Conservation (phyloP, 2,113 vertebrate species). For the Neodontobutis hainanensis region DNA sequence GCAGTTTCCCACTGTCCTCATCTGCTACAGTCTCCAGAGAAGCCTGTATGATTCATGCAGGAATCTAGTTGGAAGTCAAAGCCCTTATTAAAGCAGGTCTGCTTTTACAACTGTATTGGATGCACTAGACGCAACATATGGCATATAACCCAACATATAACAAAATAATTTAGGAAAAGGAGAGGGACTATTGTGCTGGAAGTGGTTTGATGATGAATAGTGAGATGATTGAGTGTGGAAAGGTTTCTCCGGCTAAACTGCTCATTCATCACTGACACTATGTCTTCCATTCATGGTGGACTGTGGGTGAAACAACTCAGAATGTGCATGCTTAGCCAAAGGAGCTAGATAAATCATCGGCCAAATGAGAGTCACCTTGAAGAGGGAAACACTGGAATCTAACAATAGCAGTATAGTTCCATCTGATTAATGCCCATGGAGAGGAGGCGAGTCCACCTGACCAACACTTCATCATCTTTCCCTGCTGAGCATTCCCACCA, state of each 20-base stretch:
- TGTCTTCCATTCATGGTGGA: conserved; percentile 7
- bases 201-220: conserved; percentile 4
- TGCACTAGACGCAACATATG: not conserved
- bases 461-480: conserved; percentile 47
- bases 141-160: no score
- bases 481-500: not conserved
- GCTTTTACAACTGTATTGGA: not conserved
- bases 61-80: conserved; percentile 28
- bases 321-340: not conserved
- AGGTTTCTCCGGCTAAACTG: conserved; percentile 21
- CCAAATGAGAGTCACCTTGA: conserved; percentile 38
- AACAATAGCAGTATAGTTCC: conserved; percentile 47
- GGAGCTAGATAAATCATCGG: conserved; percentile 37
- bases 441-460: conserved; percentile 43
- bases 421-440: conserved; percentile 54
- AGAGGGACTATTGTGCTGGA: not conserved
- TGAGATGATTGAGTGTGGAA: conserved; percentile 12
- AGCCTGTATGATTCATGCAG: conserved; percentile 39
- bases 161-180: not conserved
- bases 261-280: conserved; percentile 47
- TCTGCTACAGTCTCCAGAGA: conserved; percentile 32
- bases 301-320: conserved; percentile 1
- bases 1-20: conserved; percentile 25
- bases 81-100: not conserved
- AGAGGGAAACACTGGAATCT: conserved; percentile 12